Percentiles rank a stretch among this genome's conserved stretches.
phyloP scores from a whole-genome alignment of 2,888 invertebrate species.

The Cataglyphis rosenhaueri region DNA sequence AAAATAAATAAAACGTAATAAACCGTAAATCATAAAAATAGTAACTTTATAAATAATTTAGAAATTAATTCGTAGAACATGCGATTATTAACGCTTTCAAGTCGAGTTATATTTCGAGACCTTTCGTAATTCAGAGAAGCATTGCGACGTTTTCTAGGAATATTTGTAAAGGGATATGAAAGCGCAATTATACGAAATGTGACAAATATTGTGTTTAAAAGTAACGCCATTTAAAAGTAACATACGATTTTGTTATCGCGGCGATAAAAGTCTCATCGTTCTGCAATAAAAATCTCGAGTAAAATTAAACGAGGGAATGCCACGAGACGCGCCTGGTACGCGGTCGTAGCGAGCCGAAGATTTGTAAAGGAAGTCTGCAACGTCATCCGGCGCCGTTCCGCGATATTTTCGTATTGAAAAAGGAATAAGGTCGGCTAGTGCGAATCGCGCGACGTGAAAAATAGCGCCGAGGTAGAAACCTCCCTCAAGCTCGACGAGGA shows the following conservation, averaged over 20 bases:
- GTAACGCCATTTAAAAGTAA: background rate
- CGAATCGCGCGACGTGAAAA: constrained; percentile 46
- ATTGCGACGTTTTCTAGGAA: background rate
- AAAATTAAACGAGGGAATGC: constrained; percentile 19
- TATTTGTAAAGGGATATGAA: background rate
- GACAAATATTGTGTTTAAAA: constrained; percentile 20
- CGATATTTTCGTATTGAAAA: constrained; percentile 73
- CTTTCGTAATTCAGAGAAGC: constrained; percentile 25
- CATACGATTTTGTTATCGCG: background rate
- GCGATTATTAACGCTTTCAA: constrained; percentile 12
- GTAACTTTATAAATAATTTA: background rate
- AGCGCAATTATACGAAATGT: background rate
- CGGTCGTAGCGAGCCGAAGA: constrained; percentile 49
- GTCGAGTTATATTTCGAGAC: constrained; percentile 28
- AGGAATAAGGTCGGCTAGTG: constrained; percentile 7
- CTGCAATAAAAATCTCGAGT: constrained; percentile 21
- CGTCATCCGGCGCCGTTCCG: constrained; percentile 41
- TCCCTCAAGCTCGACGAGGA: constrained; percentile 17
- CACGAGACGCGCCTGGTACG: constrained; percentile 14
- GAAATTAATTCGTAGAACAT: constrained; percentile 1
- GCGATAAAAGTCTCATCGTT: background rate
- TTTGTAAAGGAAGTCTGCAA: constrained; percentile 68
- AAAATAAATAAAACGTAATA: background rate
- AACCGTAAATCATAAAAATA: background rate
- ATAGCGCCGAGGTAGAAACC: constrained; percentile 17